Percentiles rank a stretch among this genome's conserved stretches.
These are phyloP conservation scores for Artemisiospiza belli DNA, from an alignment of 2,113 vertebrate genomes.

Conservation along the genomic window DNA sequence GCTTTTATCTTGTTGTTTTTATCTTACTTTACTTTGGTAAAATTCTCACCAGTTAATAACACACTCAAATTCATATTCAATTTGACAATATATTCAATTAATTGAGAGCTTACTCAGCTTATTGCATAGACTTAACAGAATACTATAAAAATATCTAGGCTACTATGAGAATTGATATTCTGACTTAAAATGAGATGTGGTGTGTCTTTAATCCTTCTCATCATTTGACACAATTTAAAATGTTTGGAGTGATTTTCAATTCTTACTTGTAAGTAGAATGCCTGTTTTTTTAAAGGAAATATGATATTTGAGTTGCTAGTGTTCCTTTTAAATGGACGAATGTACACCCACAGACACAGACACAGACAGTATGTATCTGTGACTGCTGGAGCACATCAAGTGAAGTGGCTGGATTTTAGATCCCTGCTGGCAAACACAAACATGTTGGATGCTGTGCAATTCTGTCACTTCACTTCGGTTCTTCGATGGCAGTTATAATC, in stretches of 20 bases:
- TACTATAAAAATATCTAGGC: neutral
- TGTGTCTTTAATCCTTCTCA: neutral
- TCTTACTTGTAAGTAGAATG: neutral
- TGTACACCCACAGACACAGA: neutral
- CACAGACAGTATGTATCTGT: neutral
- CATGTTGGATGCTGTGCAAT: constrained; percentile 4
- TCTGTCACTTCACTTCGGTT: constrained; percentile 25
- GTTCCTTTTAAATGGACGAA: neutral
- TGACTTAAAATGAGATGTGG: neutral
- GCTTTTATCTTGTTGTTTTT: neutral
- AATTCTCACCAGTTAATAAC: neutral
- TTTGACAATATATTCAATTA: neutral
- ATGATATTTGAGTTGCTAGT: neutral
- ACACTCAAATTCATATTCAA: neutral
- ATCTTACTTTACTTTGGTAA: neutral
- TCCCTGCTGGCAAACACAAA: neutral
- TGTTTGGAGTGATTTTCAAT: neutral
- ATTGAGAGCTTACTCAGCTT: neutral
- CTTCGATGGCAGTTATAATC: constrained; percentile 17
- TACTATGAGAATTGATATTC: neutral
- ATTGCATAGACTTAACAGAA: neutral
- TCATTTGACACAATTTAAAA: neutral
- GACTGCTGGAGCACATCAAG: neutral
- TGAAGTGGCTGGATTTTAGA: neutral
- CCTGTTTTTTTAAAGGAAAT: neutral